Percentiles rank a stretch among this genome's conserved stretches.
These are phyloP conservation scores for Heterocephalus glaber DNA, from an alignment of 2,113 vertebrate genomes.

Conservation along the genomic window DNA sequence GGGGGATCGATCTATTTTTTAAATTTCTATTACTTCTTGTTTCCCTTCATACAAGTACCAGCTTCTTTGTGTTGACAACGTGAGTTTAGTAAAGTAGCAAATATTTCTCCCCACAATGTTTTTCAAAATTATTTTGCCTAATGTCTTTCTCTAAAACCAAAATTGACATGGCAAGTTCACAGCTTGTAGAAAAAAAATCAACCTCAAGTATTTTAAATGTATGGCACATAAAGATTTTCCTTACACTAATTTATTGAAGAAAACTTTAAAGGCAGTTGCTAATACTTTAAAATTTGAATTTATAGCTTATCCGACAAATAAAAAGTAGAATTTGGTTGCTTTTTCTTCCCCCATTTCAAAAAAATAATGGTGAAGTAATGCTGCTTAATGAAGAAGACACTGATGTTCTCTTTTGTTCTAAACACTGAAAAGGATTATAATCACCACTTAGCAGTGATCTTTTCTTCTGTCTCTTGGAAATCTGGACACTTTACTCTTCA, in stretches of 20 bases:
- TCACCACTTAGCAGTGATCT: not conserved
- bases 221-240: not conserved
- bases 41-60: not conserved
- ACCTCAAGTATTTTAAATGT: not conserved
- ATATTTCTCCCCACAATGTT: not conserved
- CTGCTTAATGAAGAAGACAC: not conserved
- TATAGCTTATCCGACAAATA: not conserved
- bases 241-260: not conserved
- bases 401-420: not conserved
- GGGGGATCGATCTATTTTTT: not conserved
- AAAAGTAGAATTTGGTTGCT: not conserved
- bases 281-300: constrained; percentile 7
- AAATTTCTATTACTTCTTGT: not conserved
- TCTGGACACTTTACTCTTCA: not conserved
- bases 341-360: not conserved
- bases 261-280: not conserved
- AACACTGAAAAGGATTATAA: not conserved
- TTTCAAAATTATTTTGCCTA: not conserved
- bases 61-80: not conserved
- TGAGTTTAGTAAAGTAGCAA: not conserved
- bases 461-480: not conserved
- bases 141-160: not conserved
- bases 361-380: not conserved
- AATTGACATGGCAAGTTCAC: not conserved
- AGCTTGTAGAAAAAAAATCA: not conserved